Percentiles rank a stretch among this genome's conserved stretches.
phyloP scores from a whole-genome alignment of 2,888 invertebrate genomes.

The Aphodius sticticus region DNA sequence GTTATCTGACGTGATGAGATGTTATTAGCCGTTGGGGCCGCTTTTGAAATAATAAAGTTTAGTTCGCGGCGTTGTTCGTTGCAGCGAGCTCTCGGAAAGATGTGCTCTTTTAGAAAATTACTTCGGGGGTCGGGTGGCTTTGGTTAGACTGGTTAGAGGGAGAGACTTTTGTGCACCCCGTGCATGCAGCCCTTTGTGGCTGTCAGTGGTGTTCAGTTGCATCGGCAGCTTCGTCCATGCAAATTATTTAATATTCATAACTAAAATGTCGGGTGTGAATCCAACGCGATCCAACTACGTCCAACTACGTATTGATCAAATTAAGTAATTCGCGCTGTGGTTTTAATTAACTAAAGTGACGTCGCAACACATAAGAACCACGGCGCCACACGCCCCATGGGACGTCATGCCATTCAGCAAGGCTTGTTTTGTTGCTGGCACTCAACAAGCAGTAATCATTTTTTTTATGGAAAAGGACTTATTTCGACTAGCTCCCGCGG shows the following conservation, averaged over 20 bases:
- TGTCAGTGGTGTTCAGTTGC: not conserved
- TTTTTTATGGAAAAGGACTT: too few relatives aligned
- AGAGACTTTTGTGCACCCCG: not conserved
- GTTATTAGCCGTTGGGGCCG: not conserved
- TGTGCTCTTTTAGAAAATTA: slow-evolving; percentile 4
- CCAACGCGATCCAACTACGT: too few relatives aligned
- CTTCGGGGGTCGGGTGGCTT: not conserved
- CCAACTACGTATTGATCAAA: not conserved
- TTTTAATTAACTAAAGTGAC: not conserved
- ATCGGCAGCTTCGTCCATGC: not conserved
- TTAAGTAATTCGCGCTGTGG: not conserved
- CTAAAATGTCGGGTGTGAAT: not conserved
- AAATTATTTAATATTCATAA: not conserved
- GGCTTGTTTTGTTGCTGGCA: too few relatives aligned
- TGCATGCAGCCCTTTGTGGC: not conserved
- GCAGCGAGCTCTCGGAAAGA: not conserved
- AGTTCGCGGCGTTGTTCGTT: not conserved
- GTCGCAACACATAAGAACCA: not conserved
- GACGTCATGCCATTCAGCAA: not conserved
- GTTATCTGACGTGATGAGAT: not conserved
- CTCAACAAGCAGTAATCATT: too few relatives aligned
- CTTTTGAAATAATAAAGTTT: not conserved
- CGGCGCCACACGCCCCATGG: not conserved
- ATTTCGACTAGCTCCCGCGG: too few relatives aligned
- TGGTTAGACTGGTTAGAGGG: not conserved